phyloP scores from a whole-genome alignment of 2,797 vertebrate species.

The Potorous gilbertii region DNA sequence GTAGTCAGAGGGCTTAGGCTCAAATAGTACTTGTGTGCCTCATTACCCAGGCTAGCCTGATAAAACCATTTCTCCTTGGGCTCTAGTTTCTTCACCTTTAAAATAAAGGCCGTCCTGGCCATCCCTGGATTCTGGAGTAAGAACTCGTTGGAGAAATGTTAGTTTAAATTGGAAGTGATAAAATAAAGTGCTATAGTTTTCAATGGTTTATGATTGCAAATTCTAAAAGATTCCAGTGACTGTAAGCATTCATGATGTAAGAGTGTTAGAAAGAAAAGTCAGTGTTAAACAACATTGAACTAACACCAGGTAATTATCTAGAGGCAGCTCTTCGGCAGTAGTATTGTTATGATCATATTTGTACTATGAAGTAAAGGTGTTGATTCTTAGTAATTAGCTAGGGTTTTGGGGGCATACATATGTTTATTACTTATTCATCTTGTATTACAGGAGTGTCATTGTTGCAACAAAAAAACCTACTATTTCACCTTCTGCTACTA shows the following conservation, averaged over 20 bases:
- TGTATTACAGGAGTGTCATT: conserved; percentile 91
- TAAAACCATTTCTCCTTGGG: background rate
- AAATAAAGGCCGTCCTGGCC: conserved; percentile 32
- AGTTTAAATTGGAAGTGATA: conserved; percentile 6
- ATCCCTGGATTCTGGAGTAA: conserved; percentile 29
- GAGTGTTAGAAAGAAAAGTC: conserved; percentile 5
- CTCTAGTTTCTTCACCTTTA: background rate
- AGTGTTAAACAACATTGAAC: background rate
- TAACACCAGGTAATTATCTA: background rate
- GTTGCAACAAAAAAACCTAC: conserved; percentile 92
- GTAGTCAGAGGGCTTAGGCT: background rate
- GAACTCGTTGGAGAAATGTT: background rate
- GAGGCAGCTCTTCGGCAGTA: background rate
- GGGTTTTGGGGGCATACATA: background rate
- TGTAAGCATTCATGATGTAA: background rate
- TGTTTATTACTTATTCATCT: conserved; percentile 53
- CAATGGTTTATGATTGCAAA: background rate
- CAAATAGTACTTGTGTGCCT: background rate
- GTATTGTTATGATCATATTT: background rate
- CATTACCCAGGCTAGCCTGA: background rate
- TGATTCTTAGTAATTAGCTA: background rate
- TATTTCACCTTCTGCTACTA: conserved; percentile 80
- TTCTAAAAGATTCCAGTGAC: conserved; percentile 31
- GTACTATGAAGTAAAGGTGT: background rate
- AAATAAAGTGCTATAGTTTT: conserved; percentile 30